phyloP scores from a whole-genome alignment of 2,797 vertebrate genomes.

The Eulemur rubriventer region DNA sequence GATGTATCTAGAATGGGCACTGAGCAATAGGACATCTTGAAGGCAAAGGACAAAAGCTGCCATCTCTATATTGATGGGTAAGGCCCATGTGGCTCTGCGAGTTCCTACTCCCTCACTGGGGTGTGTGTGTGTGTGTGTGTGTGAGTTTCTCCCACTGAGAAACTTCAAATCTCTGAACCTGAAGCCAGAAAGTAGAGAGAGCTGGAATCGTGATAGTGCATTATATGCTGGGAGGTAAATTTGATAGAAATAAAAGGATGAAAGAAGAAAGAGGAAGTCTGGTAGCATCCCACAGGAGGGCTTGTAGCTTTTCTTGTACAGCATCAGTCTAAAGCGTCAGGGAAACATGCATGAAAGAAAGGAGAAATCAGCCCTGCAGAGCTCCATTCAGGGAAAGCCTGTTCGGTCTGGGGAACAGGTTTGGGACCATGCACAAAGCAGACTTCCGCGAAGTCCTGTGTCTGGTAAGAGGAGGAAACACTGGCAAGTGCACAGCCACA shows the following conservation, averaged over 20 bases:
- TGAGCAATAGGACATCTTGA: background rate
- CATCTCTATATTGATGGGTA: background rate
- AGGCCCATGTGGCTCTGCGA: too few relatives aligned
- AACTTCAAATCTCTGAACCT: background rate
- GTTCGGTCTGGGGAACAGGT: background rate
- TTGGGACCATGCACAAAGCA: accelerated
- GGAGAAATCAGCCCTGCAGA: background rate
- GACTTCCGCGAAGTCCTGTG: accelerated
- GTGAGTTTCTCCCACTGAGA: background rate
- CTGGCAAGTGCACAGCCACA: too few relatives aligned
- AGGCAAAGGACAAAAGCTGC: background rate
- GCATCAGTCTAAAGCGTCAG: accelerated
- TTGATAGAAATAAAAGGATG: background rate
- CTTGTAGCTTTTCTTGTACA: background rate
- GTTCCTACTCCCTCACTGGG: background rate
- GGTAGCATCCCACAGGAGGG: background rate
- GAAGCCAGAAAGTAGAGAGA: background rate
- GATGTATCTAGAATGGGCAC: background rate
- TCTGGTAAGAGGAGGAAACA: accelerated
- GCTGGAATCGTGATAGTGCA: background rate
- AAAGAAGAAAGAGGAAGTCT: background rate
- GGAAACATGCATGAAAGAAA: background rate
- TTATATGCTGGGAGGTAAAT: background rate
- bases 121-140: too few relatives aligned
- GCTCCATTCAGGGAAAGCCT: background rate